Percentiles rank a stretch among this genome's conserved stretches.
Conservation (phyloP, 2,113 vertebrate species). For the Halcyon senegalensis region DNA sequence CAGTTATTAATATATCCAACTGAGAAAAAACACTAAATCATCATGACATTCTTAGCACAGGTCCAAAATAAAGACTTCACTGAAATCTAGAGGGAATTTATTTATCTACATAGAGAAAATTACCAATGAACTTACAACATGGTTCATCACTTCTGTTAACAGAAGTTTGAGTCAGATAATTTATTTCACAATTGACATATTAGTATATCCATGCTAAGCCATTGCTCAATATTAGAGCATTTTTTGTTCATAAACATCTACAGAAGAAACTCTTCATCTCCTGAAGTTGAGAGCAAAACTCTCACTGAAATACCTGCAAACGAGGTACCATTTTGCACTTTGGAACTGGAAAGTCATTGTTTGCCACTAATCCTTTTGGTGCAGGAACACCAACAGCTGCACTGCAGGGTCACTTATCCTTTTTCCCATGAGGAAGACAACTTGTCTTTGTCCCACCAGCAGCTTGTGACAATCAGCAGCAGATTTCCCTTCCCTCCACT, state of each 20-base stretch:
- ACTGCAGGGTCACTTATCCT: background rate
- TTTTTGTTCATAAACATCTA: background rate
- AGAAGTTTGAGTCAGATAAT: background rate
- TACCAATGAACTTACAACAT: background rate
- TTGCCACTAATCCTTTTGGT: background rate
- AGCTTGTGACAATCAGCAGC: background rate
- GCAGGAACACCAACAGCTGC: background rate
- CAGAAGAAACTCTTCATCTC: background rate
- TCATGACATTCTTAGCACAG: background rate
- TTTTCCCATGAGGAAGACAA: background rate
- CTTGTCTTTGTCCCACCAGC: background rate
- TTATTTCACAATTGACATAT: background rate
- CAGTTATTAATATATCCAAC: background rate
- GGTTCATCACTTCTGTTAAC: background rate
- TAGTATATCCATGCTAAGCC: background rate
- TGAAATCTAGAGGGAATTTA: background rate
- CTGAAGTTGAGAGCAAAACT: background rate
- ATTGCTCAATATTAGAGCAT: background rate
- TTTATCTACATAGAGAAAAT: background rate
- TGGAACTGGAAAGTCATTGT: accelerated
- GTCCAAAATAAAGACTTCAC: background rate
- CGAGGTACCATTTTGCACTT: background rate
- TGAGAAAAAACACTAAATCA: background rate
- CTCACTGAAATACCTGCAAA: background rate
- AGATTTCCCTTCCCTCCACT: background rate